Evolutionary conservation across 2,888 invertebrate genomes (phyloP).

Genomic region (Pammene fasciana): DNA sequence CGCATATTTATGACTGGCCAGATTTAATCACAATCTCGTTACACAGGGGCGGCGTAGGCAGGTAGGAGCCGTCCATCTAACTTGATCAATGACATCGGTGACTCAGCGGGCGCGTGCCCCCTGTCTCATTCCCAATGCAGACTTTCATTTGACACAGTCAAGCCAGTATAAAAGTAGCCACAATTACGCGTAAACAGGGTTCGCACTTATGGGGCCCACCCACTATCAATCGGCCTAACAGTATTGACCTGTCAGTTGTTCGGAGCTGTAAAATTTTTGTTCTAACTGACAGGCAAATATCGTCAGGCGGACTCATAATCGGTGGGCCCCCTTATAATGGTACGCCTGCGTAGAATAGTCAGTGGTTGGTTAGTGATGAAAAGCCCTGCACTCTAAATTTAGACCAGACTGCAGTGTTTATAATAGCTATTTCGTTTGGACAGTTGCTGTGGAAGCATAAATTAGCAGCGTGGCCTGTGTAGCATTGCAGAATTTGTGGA

Average conservation of each 20-base stretch:
- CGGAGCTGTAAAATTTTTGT: too few species aligned
- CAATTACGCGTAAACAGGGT: not conserved
- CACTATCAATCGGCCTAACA: too few species aligned
- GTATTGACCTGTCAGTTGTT: too few species aligned
- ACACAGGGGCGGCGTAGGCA: constrained; percentile 23
- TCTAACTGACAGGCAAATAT: too few species aligned
- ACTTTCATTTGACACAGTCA: not conserved
- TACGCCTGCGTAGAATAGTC: not conserved
- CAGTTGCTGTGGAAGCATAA: constrained; percentile 21
- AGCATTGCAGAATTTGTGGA: constrained; percentile 21
- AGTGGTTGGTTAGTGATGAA: not conserved
- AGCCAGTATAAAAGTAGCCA: not conserved
- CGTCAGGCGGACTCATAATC: too few species aligned
- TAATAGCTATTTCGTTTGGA: constrained; percentile 34
- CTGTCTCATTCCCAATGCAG: constrained; percentile 41
- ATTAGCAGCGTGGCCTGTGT: constrained; percentile 16
- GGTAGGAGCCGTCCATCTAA: constrained; percentile 44
- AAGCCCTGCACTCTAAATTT: constrained; percentile 61
- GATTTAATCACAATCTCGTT: constrained; percentile 26
- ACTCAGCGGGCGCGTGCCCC: constrained; percentile 62
- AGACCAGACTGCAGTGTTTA: constrained; percentile 48
- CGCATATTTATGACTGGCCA: constrained; percentile 24
- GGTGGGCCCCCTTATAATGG: too few species aligned
- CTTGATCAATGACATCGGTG: constrained; percentile 56
- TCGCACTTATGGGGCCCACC: too few species aligned